phyloP scores from a whole-genome alignment of 2,797 vertebrate species.

The Leptoclinus maculatus region DNA sequence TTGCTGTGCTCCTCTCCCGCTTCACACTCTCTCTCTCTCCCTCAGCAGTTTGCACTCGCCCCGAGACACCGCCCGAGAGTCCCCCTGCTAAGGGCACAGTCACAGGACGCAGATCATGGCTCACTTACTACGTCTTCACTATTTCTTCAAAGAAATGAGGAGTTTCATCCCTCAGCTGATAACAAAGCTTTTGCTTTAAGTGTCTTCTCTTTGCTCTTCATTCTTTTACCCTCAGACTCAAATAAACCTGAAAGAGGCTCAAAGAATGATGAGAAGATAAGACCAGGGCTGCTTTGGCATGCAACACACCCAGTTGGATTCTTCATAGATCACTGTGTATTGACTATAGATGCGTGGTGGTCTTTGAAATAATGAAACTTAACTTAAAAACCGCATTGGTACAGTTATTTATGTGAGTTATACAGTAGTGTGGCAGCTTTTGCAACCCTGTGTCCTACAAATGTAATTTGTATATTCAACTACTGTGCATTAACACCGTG shows the following conservation, averaged over 20 bases:
- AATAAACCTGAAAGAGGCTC: conserved; percentile 33
- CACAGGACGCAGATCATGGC: conserved; percentile 59
- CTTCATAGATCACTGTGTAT: conserved; percentile 21
- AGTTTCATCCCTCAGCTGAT: conserved; percentile 12
- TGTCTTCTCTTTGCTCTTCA: conserved; percentile 53
- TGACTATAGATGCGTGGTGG: background rate
- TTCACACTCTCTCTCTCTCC: conserved; percentile 37
- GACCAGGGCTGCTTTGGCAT: conserved; percentile 30
- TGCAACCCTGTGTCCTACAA: background rate
- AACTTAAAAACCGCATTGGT: background rate
- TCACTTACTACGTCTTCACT: conserved; percentile 46
- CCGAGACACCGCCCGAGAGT: conserved; percentile 48
- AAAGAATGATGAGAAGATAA: conserved; percentile 47
- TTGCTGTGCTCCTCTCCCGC: conserved; percentile 35
- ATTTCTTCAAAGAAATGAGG: conserved; percentile 48
- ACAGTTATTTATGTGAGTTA: background rate
- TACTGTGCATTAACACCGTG: background rate
- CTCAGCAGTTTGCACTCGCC: conserved; percentile 52
- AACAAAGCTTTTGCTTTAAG: conserved; percentile 33
- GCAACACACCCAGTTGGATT: conserved; percentile 7
- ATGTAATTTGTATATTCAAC: background rate
- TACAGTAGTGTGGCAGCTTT: background rate
- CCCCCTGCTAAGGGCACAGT: conserved; percentile 67
- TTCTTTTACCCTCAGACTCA: conserved; percentile 45
- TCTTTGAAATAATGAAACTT: conserved; percentile 3